Conservation (phyloP, 2,888 invertebrate species). For the Amorpha juglandis region DNA sequence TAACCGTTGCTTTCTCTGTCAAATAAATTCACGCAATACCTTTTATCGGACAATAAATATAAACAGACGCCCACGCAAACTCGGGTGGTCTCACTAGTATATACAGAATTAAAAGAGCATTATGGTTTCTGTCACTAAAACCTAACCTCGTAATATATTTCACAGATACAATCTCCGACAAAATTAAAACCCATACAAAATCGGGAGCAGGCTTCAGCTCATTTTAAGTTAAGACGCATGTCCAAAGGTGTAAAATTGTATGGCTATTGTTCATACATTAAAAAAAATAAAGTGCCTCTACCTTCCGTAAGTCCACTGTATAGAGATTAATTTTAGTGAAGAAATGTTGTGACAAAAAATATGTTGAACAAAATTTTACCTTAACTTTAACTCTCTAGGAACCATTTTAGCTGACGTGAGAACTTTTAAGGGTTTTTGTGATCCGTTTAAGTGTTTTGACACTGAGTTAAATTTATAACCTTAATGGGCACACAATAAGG, state of each 20-base stretch:
- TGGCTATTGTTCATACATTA: constrained; percentile 50
- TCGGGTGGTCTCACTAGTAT: constrained; percentile 10
- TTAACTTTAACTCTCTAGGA: background rate
- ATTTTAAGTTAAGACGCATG: constrained; percentile 51
- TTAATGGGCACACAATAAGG: constrained; percentile 23
- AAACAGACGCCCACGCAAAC: constrained; percentile 5
- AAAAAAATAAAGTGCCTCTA: constrained; percentile 3
- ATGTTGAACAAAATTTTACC: background rate
- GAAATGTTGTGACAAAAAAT: background rate
- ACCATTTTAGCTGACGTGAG: background rate
- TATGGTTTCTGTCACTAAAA: constrained; percentile 39
- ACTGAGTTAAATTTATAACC: background rate
- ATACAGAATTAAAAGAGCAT: constrained; percentile 3
- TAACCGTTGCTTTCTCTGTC: background rate
- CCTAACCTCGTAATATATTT: constrained; percentile 28
- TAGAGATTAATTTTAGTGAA: constrained; percentile 16
- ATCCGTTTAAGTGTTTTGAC: background rate
- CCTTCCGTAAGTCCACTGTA: constrained; percentile 14
- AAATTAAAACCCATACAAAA: constrained; percentile 58
- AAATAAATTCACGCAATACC: constrained; percentile 6
- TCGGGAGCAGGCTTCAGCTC: constrained; percentile 45
- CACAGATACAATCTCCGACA: constrained; percentile 36
- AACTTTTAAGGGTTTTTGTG: constrained; percentile 16
- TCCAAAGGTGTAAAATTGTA: constrained; percentile 61
- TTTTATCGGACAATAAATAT: constrained; percentile 10